These are phyloP conservation scores for Mastomys coucha DNA, from an alignment of 2,113 vertebrate species.

Conservation along the genomic window DNA sequence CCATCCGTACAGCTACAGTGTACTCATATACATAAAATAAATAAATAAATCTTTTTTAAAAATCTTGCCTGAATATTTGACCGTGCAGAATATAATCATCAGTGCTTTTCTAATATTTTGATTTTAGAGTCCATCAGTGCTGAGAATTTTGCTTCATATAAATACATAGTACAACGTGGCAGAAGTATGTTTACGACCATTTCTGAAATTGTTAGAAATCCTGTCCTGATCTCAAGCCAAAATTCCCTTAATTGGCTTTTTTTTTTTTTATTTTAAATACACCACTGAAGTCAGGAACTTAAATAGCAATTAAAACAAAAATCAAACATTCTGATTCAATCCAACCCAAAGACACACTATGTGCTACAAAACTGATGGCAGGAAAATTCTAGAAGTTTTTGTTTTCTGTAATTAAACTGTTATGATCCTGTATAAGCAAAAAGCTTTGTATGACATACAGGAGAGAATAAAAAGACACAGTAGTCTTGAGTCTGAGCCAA, in stretches of 20 bases:
- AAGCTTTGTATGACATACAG: background rate
- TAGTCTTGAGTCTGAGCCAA: background rate
- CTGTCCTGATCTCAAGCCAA: background rate
- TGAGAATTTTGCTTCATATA: background rate
- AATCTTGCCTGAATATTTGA: background rate
- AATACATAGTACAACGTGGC: background rate
- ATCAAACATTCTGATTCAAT: background rate
- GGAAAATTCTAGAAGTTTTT: background rate
- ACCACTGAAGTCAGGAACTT: background rate
- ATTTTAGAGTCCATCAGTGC: background rate
- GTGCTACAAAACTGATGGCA: background rate
- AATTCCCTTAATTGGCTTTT: background rate
- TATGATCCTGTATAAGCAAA: background rate
- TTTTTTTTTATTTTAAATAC: background rate
- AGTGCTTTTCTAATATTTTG: background rate
- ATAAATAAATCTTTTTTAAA: no score
- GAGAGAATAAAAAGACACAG: background rate
- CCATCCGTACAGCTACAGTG: no score
- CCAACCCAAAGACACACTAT: background rate
- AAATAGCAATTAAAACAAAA: background rate
- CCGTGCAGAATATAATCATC: background rate
- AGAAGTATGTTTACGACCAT: background rate
- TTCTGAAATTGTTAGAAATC: background rate
- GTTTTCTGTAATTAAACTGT: background rate
- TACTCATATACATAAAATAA: no score